Base-by-base conservation (phyloP, 2,797 vertebrate species). In the Phoeniculus purpureus region DNA sequence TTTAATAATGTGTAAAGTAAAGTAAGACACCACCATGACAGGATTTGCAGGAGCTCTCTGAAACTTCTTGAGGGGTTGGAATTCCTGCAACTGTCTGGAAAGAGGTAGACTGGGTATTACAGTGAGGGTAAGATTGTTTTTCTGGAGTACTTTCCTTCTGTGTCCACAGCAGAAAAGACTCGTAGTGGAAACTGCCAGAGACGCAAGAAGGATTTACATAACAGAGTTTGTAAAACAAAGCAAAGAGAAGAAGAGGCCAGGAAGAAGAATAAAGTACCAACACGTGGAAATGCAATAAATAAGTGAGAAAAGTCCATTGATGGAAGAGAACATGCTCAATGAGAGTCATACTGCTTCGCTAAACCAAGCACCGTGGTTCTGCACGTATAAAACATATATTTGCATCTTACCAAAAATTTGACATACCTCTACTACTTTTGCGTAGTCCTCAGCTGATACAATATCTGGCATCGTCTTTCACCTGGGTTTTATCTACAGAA, bases 321-420 rank as follows among this genome's bases (percentile, higher is more conserved):
- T 7, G 12, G 15, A 62, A 48, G 9, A 55, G 15, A 70, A 50
- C 12, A 37, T 0, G 0, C 26, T 54, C 14, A 72, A 3, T 21
- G 7, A 5, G 50, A 14, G 12, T 43, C 26, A 58, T 50, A 66
- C 48, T 4, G 1, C 60, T 65, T 64, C 55, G 59, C 7, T 71
- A 61, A 80, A 65, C 6, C 13, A 65, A 68, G 6, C 5, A 15
- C 34, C 58, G 34, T 31, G 32, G 70, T 62, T 71, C 37, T 54
- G 5, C 32, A 67, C 14, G 21, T 48, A 10, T 56, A 73, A 43
- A 29, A 56, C 1, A 37, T 7, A 6, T 9, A 37, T 81, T 83
- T 89, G 14, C 22, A 50, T 68, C 9, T 67, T 76, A 34, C 5
- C 19, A 81, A 82, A 87, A 32, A 62, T 43, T 25, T 47, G 73